Percentiles rank a stretch among this genome's conserved stretches.
phyloP scores from a whole-genome alignment of 1,140 invertebrate genomes.

The Dendroctonus ponderosae region DNA sequence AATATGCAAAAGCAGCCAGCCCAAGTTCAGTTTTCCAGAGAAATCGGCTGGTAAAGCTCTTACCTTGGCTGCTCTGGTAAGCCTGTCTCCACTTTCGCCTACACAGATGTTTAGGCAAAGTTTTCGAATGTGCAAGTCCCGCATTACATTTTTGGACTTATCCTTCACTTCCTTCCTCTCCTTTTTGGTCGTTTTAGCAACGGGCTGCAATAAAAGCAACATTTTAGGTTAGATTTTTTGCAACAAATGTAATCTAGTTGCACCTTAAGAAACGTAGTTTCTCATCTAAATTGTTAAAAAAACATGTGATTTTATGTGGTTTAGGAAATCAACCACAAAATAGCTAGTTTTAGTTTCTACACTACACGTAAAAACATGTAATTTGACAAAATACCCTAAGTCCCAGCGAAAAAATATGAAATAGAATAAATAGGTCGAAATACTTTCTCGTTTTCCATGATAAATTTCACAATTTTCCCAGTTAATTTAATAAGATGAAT shows the following conservation, averaged over 20 bases:
- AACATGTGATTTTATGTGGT: too few species aligned
- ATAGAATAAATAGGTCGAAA: neutral
- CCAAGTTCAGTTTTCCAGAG: neutral
- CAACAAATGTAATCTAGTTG: too few species aligned
- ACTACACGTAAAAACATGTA: neutral
- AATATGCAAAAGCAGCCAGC: neutral
- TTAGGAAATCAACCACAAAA: too few species aligned
- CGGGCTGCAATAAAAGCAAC: constrained; percentile 40
- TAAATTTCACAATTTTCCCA: neutral
- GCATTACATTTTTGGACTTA: constrained; percentile 94
- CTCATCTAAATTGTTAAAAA: too few species aligned
- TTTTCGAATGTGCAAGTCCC: constrained; percentile 95
- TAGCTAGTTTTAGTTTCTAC: neutral
- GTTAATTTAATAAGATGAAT: constrained; percentile 22
- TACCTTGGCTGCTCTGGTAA: constrained; percentile 98
- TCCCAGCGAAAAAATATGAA: constrained; percentile 9
- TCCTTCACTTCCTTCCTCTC: constrained; percentile 66
- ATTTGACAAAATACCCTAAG: neutral
- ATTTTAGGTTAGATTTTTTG: constrained; percentile 11
- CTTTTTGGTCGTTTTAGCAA: constrained; percentile 51
- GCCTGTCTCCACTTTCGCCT: constrained; percentile 97
- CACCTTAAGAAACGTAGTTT: too few species aligned
- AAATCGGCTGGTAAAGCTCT: neutral
- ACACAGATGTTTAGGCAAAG: constrained; percentile 99
- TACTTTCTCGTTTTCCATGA: neutral